Evolutionary conservation across 2,888 invertebrate genomes (phyloP).

Genomic region (Colletes collaris): DNA sequence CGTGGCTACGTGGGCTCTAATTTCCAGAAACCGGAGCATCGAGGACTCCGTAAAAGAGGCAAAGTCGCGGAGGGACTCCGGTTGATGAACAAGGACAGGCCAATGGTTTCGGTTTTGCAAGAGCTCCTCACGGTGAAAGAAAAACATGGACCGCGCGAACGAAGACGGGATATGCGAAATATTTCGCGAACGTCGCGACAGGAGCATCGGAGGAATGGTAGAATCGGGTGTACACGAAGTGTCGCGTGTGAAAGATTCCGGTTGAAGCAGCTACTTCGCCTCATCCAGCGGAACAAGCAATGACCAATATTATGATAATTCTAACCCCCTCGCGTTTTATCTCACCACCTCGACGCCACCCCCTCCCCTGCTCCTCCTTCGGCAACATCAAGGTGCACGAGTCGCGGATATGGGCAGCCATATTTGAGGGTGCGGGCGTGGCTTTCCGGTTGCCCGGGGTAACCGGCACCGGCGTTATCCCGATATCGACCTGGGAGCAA

Average conservation of each 20-base stretch:
- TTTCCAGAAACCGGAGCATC: too few relatives aligned
- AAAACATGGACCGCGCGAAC: background rate
- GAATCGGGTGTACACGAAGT: background rate
- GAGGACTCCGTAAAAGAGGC: too few relatives aligned
- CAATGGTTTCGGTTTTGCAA: background rate
- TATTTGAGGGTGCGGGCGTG: conserved; percentile 81
- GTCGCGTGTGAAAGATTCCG: conserved; percentile 63
- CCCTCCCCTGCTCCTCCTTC: conserved; percentile 36
- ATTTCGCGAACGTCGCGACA: conserved; percentile 11
- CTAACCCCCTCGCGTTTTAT: conserved; percentile 72
- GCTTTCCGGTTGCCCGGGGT: conserved; percentile 78
- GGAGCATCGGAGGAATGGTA: conserved; percentile 8
- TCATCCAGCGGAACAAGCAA: conserved; percentile 74
- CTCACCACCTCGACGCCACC: conserved; percentile 35
- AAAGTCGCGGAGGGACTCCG: too few relatives aligned
- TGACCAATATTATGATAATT: conserved; percentile 82
- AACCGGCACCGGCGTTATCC: conserved; percentile 76
- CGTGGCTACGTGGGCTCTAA: too few relatives aligned
- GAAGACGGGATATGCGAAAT: background rate
- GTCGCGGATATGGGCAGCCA: conserved; percentile 75
- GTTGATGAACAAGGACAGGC: too few relatives aligned
- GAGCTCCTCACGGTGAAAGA: background rate
- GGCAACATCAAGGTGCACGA: conserved; percentile 61
- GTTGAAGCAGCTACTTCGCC: conserved; percentile 71
- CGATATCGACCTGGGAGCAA: conserved; percentile 79